A percentile compares a stretch with the other conserved stretches of the same genome.
Conservation (phyloP, 2,888 invertebrate species). For the Epinotia bilunana region DNA sequence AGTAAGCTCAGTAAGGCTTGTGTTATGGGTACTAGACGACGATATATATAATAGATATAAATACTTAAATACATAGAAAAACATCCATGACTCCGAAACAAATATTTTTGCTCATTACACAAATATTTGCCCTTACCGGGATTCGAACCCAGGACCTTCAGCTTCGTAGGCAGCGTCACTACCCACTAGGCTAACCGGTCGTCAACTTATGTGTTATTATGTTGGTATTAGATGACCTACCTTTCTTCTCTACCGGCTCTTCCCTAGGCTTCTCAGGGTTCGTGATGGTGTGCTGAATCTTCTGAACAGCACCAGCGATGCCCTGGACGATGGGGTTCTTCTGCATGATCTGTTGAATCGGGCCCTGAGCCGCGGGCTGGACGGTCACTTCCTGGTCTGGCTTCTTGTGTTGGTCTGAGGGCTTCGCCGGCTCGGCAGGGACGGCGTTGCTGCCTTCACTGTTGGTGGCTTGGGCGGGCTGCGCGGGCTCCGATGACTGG, state of each 20-base stretch:
- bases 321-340: conserved; percentile 63
- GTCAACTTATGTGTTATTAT: neutral
- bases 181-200: no score
- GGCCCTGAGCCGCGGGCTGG: conserved; percentile 46
- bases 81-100: no score
- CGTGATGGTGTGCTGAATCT: conserved; percentile 57
- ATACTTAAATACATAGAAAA: no score
- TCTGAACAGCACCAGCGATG: conserved; percentile 61
- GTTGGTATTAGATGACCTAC: neutral
- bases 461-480: conserved; percentile 43
- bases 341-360: conserved; percentile 61
- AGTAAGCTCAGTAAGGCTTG: no score
- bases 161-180: no score
- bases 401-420: conserved; percentile 42
- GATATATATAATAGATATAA: no score
- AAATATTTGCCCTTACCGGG: no score
- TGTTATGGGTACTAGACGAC: no score
- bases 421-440: conserved; percentile 41
- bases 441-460: conserved; percentile 49
- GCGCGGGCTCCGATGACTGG: conserved; percentile 41
- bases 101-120: no score
- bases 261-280: conserved; percentile 64
- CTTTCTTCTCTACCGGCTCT: conserved; percentile 40
- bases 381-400: conserved; percentile 21
- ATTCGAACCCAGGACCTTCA: no score